Evolutionary conservation across 2,797 vertebrate genomes (phyloP).

Genomic region (Rhadinocentrus ornatus): DNA sequence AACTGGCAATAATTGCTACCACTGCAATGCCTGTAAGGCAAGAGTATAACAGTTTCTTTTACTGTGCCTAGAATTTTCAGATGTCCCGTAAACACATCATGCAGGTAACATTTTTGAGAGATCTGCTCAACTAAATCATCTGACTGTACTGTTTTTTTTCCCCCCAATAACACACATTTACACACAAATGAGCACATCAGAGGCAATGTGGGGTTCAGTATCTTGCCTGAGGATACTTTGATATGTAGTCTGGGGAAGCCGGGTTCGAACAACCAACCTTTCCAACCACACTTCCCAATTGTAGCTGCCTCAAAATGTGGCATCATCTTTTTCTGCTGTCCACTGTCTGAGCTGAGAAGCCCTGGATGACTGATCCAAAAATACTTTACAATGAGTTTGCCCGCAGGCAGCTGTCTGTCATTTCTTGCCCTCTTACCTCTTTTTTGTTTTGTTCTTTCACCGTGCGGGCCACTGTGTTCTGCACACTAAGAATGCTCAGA

Average conservation of each 20-base stretch:
- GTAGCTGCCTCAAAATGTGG: not conserved
- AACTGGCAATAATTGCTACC: not conserved
- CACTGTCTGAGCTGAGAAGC: not conserved
- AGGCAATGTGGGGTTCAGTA: too few species aligned
- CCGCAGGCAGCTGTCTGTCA: not conserved
- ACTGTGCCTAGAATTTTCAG: not conserved
- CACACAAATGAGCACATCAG: too few species aligned
- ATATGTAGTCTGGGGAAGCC: too few species aligned
- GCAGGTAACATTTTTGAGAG: not conserved
- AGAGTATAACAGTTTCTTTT: not conserved
- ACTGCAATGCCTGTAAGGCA: not conserved
- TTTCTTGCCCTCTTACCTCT: not conserved
- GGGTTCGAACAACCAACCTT: too few species aligned
- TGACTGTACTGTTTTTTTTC: not conserved
- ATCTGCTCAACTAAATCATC: not conserved
- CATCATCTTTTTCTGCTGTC: conserved; percentile 13
- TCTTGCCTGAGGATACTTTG: too few species aligned
- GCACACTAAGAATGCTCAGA: not conserved
- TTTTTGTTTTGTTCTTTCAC: conserved; percentile 7
- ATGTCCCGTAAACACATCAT: not conserved
- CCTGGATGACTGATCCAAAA: conserved; percentile 11
- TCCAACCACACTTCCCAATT: too few species aligned
- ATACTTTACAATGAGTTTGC: conserved; percentile 3
- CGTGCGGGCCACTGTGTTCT: conserved; percentile 11
- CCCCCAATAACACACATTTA: too few species aligned